Base-by-base conservation (phyloP, 2,797 vertebrate genomes). In the Alfaro cultratus region DNA sequence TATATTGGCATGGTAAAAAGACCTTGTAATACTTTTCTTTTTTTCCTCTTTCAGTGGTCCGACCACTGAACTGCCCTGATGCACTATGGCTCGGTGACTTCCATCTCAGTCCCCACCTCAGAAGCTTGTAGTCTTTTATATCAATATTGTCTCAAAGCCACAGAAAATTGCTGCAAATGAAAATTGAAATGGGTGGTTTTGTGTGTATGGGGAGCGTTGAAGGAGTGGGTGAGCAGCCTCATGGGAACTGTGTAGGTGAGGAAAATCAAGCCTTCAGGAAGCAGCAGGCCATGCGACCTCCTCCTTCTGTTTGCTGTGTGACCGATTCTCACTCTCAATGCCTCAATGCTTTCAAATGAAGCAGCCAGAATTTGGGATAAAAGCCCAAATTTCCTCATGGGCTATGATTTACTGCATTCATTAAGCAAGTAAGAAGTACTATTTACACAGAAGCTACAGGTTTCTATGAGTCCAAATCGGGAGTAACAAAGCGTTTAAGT, bases 101-200 rank as follows among this genome's bases (percentile, higher is more conserved):
- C 85, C 76, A 82, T 83, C 83, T 80, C 57, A 11, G 76, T 41
- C 74, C 31, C 5, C 23, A 79, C 78, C 81, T 74, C 84, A 43
- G 75, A 41, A 83, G 75, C 80, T 78, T 16, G 36, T 41, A 29
- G 79, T 76, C 83, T 71, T 81, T 90, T 89, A 84, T 86, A 87
- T 91, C 84, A 88, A 87, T 91, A 88, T 85, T 70, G 83, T 90
- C 86, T 81, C 85, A 89, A 89, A 90, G 88, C 87, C 85, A 45
- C 79, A 86, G 85, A 90, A 86, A 88, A 90, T 85, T 83, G 84
- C 74, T 82, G 85, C 84, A 90, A 92, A 92, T 87, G 90, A 91
- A 88, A 93, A 90, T 85, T 88, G 84, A 92, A 91, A 89, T 84
- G 53, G 85, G 82, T 83, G 86, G 64, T 81, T 82, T 75, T 87